A percentile compares a stretch with the other conserved stretches of the same genome.
These are phyloP conservation scores for Ostrea edulis DNA, from an alignment of 1,140 invertebrate genomes.

Conservation along the genomic window DNA sequence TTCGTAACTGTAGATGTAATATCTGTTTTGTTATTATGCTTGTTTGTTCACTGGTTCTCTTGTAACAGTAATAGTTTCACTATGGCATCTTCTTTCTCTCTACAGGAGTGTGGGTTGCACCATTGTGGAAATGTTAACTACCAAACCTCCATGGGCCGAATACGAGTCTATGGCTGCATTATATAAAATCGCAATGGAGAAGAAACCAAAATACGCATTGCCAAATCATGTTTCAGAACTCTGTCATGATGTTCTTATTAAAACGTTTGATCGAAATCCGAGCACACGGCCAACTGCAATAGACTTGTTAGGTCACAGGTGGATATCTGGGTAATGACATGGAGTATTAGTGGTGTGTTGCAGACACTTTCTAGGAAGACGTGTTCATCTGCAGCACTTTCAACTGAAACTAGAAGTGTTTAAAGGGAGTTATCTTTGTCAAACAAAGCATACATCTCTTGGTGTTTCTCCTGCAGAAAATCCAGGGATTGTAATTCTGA, in stretches of 20 bases:
- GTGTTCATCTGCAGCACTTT: conserved; percentile 25
- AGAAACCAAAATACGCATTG: conserved; percentile 75
- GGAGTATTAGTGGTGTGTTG: not conserved
- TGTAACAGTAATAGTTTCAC: not conserved
- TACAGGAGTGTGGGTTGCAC: conserved; percentile 79
- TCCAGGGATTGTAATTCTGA: conserved; percentile 33
- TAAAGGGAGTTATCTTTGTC: conserved; percentile 29
- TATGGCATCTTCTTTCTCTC: conserved; percentile 40
- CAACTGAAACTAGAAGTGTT: not conserved
- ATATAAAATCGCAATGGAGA: conserved; percentile 78
- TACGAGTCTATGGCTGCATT: conserved; percentile 78
- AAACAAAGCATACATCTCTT: conserved; percentile 36
- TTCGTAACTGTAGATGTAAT: no score
- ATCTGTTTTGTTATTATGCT: no score
- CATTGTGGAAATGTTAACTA: conserved; percentile 78
- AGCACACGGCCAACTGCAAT: conserved; percentile 74
- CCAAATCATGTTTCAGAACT: conserved; percentile 64
- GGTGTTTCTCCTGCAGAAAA: not conserved
- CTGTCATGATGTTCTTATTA: conserved; percentile 71
- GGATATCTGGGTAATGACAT: conserved; percentile 26
- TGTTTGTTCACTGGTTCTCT: no score
- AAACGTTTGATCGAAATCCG: conserved; percentile 70
- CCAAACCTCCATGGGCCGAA: conserved; percentile 77
- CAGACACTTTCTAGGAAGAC: not conserved
- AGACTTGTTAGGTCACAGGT: conserved; percentile 62